Evolutionary conservation across 2,888 invertebrate genomes (phyloP).

Genomic region (Quadroppia sp.): DNA sequence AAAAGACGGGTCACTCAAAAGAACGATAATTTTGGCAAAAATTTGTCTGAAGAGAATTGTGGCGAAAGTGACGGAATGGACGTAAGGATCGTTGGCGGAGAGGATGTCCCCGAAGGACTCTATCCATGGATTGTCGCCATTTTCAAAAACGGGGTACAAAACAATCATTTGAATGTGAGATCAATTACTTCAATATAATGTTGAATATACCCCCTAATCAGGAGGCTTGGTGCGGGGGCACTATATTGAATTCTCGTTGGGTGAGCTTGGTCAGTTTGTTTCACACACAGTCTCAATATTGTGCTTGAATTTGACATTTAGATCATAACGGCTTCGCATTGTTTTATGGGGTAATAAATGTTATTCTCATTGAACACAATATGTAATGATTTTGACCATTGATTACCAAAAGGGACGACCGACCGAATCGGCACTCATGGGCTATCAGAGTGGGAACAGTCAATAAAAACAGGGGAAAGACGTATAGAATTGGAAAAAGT

Average conservation of each 20-base stretch:
- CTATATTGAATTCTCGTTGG: background rate
- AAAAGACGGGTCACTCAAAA: background rate
- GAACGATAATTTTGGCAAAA: background rate
- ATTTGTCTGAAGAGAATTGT: background rate
- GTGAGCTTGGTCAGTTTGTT: background rate
- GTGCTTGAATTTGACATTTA: background rate
- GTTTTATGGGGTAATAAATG: constrained; percentile 7
- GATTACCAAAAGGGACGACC: background rate
- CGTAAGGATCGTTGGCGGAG: background rate
- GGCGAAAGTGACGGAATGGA: background rate
- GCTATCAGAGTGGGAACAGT: constrained; percentile 12
- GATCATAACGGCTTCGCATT: constrained; percentile 9
- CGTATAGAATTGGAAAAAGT: constrained; percentile 10
- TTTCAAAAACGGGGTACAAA: background rate
- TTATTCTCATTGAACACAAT: background rate
- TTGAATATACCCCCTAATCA: no score
- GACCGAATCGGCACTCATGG: background rate
- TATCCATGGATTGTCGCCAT: constrained; percentile 11
- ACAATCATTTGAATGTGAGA: no score
- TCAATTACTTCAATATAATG: no score
- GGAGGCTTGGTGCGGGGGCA: constrained; percentile 4
- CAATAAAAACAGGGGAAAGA: background rate
- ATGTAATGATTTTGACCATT: background rate
- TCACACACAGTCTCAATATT: background rate
- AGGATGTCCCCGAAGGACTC: background rate